These are phyloP conservation scores for Listrodromus nycthemerus DNA, from an alignment of 2,888 invertebrate species.

Conservation along the genomic window DNA sequence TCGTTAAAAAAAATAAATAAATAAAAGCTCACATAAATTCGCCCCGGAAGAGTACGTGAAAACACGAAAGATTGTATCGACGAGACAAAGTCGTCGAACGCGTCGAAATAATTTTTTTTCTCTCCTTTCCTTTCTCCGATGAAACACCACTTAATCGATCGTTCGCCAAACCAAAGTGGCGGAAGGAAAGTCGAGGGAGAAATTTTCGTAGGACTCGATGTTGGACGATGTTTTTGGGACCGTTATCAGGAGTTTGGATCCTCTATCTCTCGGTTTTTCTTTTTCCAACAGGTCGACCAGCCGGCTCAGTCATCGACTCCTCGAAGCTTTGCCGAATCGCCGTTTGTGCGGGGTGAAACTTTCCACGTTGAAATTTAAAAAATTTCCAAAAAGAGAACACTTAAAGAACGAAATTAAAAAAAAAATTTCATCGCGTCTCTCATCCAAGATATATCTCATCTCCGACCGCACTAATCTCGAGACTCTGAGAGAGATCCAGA, in stretches of 20 bases:
- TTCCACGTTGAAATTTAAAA: constrained; percentile 30
- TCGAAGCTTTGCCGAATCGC: constrained; percentile 44
- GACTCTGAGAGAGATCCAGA: constrained; percentile 6
- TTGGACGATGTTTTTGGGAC: constrained; percentile 6
- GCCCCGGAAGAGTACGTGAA: neutral
- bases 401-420: constrained; percentile 1
- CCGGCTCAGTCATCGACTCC: constrained; percentile 45
- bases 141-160: constrained; percentile 3
- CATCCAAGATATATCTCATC: neutral
- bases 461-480: constrained; percentile 7
- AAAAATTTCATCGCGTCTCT: constrained; percentile 9
- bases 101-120: neutral
- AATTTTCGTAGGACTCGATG: constrained; percentile 55
- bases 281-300: constrained; percentile 68
- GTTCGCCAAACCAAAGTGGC: neutral
- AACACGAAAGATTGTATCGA: constrained; percentile 10
- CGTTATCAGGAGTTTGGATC: constrained; percentile 13
- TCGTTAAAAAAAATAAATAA: neutral
- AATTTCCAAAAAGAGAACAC: neutral
- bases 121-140: too few species aligned
- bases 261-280: constrained; percentile 54
- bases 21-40: neutral
- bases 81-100: constrained; percentile 26
- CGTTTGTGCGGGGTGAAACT: constrained; percentile 30
- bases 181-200: constrained; percentile 48